Evolutionary conservation across 2,113 vertebrate genomes (phyloP).

Genomic region (Myanophis thanlyinensis): DNA sequence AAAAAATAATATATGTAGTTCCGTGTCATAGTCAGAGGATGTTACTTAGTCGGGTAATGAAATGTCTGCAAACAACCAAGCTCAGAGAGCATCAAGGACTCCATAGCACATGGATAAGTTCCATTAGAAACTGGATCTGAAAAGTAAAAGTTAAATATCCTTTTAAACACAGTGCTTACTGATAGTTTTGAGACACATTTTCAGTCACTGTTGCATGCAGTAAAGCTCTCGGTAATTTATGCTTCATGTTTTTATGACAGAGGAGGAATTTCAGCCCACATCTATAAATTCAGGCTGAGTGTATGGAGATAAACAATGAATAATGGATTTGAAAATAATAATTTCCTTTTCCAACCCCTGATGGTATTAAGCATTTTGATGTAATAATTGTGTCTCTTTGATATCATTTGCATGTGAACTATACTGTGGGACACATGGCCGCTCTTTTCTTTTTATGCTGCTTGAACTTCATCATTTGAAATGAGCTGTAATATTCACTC

Average conservation of each 20-base stretch:
- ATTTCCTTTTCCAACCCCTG: neutral
- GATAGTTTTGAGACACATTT: neutral
- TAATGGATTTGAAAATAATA: neutral
- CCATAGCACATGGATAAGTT: neutral
- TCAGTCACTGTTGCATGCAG: neutral
- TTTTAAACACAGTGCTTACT: neutral
- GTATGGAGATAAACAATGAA: neutral
- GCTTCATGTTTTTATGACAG: neutral
- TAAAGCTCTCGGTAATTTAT: neutral
- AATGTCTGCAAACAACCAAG: neutral
- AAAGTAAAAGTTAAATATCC: neutral
- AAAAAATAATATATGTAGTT: neutral
- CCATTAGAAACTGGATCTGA: neutral
- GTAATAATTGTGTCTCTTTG: neutral
- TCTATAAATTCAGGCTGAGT: neutral
- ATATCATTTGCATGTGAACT: neutral
- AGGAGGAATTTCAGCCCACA: neutral
- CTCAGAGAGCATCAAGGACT: neutral
- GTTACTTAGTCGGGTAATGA: neutral
- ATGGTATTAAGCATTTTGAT: neutral
- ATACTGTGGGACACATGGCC: conserved; percentile 36
- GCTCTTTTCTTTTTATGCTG: neutral
- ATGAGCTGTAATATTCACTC: neutral
- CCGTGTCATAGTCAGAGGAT: neutral
- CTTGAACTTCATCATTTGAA: neutral